Conservation (phyloP, 2,888 invertebrate species). For the Himalopsyche kuldschensis region DNA sequence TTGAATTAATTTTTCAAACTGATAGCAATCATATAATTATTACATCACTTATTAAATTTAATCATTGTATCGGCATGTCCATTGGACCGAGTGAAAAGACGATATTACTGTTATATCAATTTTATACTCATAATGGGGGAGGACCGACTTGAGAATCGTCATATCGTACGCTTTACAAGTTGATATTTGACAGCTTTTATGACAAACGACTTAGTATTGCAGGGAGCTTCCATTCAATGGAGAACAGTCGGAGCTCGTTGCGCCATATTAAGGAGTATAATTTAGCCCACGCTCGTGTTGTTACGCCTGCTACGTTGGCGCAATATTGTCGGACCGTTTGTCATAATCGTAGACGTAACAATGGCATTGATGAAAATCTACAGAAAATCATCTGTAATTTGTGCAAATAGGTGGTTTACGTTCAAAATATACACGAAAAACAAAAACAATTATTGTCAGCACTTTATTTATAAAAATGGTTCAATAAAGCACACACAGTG, state of each 20-base stretch:
- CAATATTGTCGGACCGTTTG: not conserved
- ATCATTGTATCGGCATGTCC: too few species aligned
- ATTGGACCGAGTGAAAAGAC: too few species aligned
- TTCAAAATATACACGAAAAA: too few species aligned
- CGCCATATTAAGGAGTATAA: not conserved
- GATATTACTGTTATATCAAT: too few species aligned
- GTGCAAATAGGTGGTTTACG: too few species aligned
- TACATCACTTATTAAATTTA: too few species aligned
- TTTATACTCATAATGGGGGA: not conserved
- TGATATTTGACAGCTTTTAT: not conserved
- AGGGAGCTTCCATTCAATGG: not conserved
- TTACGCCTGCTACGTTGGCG: not conserved
- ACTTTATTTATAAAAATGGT: too few species aligned
- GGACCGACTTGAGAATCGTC: not conserved
- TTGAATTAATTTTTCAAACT: too few species aligned
- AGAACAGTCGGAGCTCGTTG: not conserved
- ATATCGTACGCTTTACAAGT: not conserved
- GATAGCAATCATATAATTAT: too few species aligned
- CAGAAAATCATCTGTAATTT: not conserved
- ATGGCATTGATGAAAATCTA: not conserved
- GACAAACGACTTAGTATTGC: not conserved
- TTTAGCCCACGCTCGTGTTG: not conserved
- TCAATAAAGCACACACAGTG: too few species aligned
- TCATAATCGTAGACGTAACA: not conserved
- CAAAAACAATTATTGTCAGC: too few species aligned